These are phyloP conservation scores for Dicyrtoma fusca DNA, from an alignment of 2,888 invertebrate genomes.

Conservation along the genomic window DNA sequence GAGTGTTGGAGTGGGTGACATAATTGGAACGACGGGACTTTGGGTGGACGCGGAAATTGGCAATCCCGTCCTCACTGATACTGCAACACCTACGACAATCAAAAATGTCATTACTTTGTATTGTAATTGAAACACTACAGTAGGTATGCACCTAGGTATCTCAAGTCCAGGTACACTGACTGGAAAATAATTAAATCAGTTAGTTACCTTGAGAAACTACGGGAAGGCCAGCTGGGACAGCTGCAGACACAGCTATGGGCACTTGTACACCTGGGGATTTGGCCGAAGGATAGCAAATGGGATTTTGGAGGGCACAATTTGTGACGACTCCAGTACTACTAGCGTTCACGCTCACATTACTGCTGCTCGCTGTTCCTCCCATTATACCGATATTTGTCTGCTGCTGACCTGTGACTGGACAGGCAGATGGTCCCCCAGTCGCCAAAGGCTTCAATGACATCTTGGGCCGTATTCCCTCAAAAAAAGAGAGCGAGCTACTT, in stretches of 20 bases:
- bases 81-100: neutral
- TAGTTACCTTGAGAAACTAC: slow-evolving; percentile 9
- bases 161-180: too few relatives aligned
- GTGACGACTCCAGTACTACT: neutral
- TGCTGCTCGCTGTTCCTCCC: neutral
- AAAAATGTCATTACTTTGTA: neutral
- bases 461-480: slow-evolving; percentile 68
- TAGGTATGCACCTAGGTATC: too few relatives aligned
- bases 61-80: too few relatives aligned
- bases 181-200: too few relatives aligned
- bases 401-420: neutral
- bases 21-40: too few relatives aligned
- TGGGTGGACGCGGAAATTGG: too few relatives aligned
- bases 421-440: slow-evolving; percentile 59
- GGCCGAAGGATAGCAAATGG: neutral
- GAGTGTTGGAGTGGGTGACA: too few relatives aligned
- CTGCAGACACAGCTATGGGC: too few relatives aligned
- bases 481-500: slow-evolving; percentile 61
- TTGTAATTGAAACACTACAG: neutral
- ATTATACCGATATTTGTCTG: neutral
- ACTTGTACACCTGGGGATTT: neutral
- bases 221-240: neutral
- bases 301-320: neutral
- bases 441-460: slow-evolving; percentile 58
- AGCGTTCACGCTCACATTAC: neutral